phyloP scores from a whole-genome alignment of 1,140 invertebrate species.

The Myzus persicae region DNA sequence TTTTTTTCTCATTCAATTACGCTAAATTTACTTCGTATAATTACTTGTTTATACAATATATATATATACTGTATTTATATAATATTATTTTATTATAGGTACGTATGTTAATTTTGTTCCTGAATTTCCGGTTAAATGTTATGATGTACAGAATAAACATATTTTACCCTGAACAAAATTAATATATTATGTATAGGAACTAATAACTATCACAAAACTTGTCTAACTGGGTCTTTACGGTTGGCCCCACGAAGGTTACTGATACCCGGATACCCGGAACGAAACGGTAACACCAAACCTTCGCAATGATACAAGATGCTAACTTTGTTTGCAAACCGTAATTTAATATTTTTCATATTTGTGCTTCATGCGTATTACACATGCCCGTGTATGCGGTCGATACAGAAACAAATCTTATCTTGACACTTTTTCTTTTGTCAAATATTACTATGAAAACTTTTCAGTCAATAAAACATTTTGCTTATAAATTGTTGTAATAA shows the following conservation, averaged over 20 bases:
- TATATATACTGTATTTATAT: neutral
- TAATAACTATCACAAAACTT: constrained; percentile 14
- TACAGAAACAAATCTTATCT: neutral
- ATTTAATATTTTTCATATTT: constrained; percentile 36
- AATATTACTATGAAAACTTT: neutral
- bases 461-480: neutral
- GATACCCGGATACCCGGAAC: constrained; percentile 39
- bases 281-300: constrained; percentile 45
- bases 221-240: constrained; percentile 33
- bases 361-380: neutral
- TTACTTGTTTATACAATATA: neutral
- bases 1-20: neutral
- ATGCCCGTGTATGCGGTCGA: neutral
- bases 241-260: constrained; percentile 12
- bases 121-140: neutral
- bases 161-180: neutral
- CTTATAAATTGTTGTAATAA: too few species aligned
- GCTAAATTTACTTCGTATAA: neutral
- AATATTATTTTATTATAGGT: neutral
- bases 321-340: constrained; percentile 15
- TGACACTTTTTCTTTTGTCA: neutral
- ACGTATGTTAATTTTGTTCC: neutral
- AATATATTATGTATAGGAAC: neutral
- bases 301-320: constrained; percentile 27
- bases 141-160: neutral